Base-by-base conservation (phyloP, 2,113 vertebrate genomes). In the Aphyosemion australe region DNA sequence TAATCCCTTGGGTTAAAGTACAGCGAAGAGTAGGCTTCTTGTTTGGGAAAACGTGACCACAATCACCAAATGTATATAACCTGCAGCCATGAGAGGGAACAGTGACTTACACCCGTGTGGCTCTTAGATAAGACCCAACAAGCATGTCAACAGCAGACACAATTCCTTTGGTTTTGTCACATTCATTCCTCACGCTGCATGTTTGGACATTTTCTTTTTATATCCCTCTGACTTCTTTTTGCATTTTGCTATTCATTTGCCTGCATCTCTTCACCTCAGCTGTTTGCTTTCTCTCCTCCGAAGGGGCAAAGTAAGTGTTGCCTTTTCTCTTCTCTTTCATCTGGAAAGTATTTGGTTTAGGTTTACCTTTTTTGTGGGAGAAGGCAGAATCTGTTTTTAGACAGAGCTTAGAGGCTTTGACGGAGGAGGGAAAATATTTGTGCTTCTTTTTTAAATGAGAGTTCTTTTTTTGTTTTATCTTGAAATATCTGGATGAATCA, bases 81-180 rank as follows among this genome's bases (percentile, higher is more conserved):
- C 69, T 37, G 58, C 68, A 81, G 69, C 82, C 75, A 74, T 84
- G 65, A 84, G 81, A 76, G 79, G 86, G 86, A 88, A 88, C 87
- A 84, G 80, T 71, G 76, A 74, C 85, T 70, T 74, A 13, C 21
- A 65, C 68, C 65, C 32, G 39, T 47, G 26, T 8, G 50, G 74
- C 78, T 69, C 51, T 46, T 9, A 13, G 19, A 20, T 52, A 39
- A 19, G 57, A 54, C 53, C 42, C 47, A 75, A 70, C 26, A 65
- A 57, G 15, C 61, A 69, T 65, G 46, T 52, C 51, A 65, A 64
- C 74, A 65, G 72, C 54, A 71, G 47, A 72, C 49, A 48, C 21
- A 66, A 79, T 18, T 42, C 59, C 37, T 53, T 10, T 49, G 66
- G 39, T 50, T 83, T 55, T 52, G n/a, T 26, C 26, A 13, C 62